Base-by-base conservation (phyloP, 2,797 vertebrate species). In the Notolepis coatsorum region DNA sequence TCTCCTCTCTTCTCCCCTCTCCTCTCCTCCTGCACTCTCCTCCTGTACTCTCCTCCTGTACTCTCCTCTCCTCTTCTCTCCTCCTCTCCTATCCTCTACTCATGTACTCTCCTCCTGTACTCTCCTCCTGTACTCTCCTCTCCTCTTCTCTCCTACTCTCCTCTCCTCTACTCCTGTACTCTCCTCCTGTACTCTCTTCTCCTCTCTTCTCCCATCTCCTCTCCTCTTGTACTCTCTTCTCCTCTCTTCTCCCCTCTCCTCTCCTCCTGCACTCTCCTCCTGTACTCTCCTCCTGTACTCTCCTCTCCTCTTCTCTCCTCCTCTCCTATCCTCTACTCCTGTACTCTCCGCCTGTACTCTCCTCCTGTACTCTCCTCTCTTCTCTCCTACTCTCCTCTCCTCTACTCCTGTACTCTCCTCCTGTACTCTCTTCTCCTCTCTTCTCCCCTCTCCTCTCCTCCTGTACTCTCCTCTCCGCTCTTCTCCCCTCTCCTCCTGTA, bases 171-270 rank as follows among this genome's bases (percentile, higher is more conserved):
- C 64, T 27, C 50, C 45, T 21, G 31, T 52, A 23, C 42, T 54
- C 65, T 71, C 63, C 65, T 75, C 73, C 75, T 79, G 58, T 55
- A 65, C 65, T n/a, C n/a, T n/a, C 61, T 80, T 59, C 63, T 70
- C 7, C 24, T 69, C 75, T 80, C 66, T 76, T 71, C 69, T 79
- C 31, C 24, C 74, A n/a, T n/a, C 4, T 18, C 72, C 73, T 79
- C 64, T 27, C 50, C 45, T 21, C 42, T 52, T n/a, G n/a, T n/a
- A n/a, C n/a, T 24, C 42, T 54, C 65, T 71, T 61, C 65, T 75
- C 73, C 75, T 79, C 60, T 55, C 65, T 64, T 59, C 80, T 59
- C 63, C 69, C 7, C 24, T 69, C 75, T 80, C 66, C 78, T 71
- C 69, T 79, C 31, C 24, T 48, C 17, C 31, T 69, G n/a, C n/a